Evolutionary conservation across 1,140 invertebrate genomes (phyloP).

Genomic region (Penaeus indicus): DNA sequence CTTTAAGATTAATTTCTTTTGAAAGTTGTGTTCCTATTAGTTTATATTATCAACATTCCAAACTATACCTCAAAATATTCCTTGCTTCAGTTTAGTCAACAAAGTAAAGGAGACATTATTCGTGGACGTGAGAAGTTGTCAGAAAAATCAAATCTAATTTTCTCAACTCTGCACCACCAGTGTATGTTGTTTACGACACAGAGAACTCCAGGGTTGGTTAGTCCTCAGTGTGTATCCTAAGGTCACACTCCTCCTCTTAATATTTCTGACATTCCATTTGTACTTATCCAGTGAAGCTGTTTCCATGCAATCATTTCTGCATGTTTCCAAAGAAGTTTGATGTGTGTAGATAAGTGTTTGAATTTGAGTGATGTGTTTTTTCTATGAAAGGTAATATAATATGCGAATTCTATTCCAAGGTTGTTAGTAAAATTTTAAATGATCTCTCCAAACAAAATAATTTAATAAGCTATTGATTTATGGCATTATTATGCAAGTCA

Average conservation of each 20-base stretch:
- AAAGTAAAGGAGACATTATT: slow-evolving; percentile 1
- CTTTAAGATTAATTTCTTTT: slow-evolving; percentile 29
- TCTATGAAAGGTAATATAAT: slow-evolving; percentile 34
- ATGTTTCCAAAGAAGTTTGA: slow-evolving; percentile 53
- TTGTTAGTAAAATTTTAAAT: slow-evolving; percentile 15
- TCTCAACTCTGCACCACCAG: too few relatives aligned
- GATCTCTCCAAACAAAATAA: too few relatives aligned
- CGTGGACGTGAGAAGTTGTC: too few relatives aligned
- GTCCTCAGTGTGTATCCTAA: not conserved
- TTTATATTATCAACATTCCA: slow-evolving; percentile 46
- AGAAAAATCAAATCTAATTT: too few relatives aligned
- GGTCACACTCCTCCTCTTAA: slow-evolving; percentile 33
- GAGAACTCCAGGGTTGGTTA: too few relatives aligned
- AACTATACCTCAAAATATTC: slow-evolving; percentile 47
- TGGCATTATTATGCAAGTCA: too few relatives aligned
- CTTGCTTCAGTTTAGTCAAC: slow-evolving; percentile 36
- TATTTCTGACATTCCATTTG: slow-evolving; percentile 34
- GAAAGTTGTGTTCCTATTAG: slow-evolving; percentile 62
- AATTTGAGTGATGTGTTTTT: slow-evolving; percentile 39
- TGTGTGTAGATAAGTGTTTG: slow-evolving; percentile 38
- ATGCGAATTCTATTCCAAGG: not conserved
- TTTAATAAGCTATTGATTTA: too few relatives aligned
- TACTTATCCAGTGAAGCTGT: slow-evolving; percentile 1
- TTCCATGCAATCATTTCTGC: slow-evolving; percentile 55
- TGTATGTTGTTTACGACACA: too few relatives aligned